Percentiles rank a stretch among this genome's conserved stretches.
These are phyloP conservation scores for Chrysodeixis includens DNA, from an alignment of 2,888 invertebrate genomes.

Conservation along the genomic window DNA sequence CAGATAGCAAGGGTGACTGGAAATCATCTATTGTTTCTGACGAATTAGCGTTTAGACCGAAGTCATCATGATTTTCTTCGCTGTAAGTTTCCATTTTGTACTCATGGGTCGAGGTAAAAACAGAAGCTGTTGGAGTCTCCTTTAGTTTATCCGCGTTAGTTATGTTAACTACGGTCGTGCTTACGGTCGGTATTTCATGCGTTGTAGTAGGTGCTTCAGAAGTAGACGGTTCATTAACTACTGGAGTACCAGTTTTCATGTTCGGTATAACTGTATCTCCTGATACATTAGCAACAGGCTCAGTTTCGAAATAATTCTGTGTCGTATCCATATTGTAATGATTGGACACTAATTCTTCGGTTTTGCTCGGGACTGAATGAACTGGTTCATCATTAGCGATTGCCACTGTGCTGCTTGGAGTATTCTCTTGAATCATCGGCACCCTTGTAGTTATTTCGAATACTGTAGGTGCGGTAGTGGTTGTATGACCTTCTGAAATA, in stretches of 20 bases:
- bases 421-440: slow-evolving; percentile 66
- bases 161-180: slow-evolving; percentile 19
- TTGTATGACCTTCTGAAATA: slow-evolving; percentile 62
- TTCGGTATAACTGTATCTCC: slow-evolving; percentile 6
- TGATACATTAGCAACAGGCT: slow-evolving; percentile 37
- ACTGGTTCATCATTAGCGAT: slow-evolving; percentile 17
- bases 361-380: slow-evolving; percentile 36
- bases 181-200: slow-evolving; percentile 24
- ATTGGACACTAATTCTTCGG: slow-evolving; percentile 25
- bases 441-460: slow-evolving; percentile 76
- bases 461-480: slow-evolving; percentile 60
- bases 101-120: slow-evolving; percentile 27
- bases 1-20: slow-evolving; percentile 83
- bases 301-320: slow-evolving; percentile 24
- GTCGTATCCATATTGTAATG: slow-evolving; percentile 29
- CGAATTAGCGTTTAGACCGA: slow-evolving; percentile 61
- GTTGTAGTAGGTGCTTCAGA: slow-evolving; percentile 34
- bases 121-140: slow-evolving; percentile 18
- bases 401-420: slow-evolving; percentile 8
- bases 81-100: slow-evolving; percentile 26
- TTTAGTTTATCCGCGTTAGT: slow-evolving; percentile 21
- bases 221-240: slow-evolving; percentile 31
- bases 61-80: slow-evolving; percentile 54
- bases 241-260: slow-evolving; percentile 20
- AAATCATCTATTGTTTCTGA: slow-evolving; percentile 76